Evolutionary conservation across 2,113 vertebrate species (phyloP), one percentile per base, ranked within the genome.

Genomic region (Felis chaus): DNA sequence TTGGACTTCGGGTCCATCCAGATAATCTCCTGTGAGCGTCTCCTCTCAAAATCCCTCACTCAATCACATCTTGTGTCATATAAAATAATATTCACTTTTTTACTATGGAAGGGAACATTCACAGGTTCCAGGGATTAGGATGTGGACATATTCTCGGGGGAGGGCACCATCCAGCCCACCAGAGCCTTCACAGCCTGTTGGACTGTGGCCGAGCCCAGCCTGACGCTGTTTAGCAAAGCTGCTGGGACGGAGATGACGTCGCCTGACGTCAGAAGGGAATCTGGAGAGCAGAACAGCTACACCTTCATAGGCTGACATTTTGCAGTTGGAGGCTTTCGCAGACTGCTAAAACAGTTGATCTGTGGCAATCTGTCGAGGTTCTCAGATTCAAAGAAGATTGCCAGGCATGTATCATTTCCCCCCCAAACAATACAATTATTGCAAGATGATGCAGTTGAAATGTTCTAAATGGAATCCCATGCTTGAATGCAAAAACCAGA

Each of bases 1-100:
- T 45, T 68, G 69, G 61, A 27, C 15, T 48, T 69, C 3, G 23
- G 57, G 68, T n/a, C 41, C 53, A 31, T 5, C 21, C 8, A 33
- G 1, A 25, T 31, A 19, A 66, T 10, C 9, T 15, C 18, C 11
- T 2, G 1, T 53, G 68, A 53, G n/a, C 0, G 23, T 45, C 12
- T 55, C 65, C n/a, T 73, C 7, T 53, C 11, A 9, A 57, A 66
- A 25, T 27, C 76, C 25, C 48, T 45, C n/a, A 53, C 27, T 21
- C 15, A 53, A 7, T 31, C 16, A 1, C 31, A 33, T 15, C 45
- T 89, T 91, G 79, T 63, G 48, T 63, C 21, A 69, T 45, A 45
- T 21, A 87, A 87, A 27, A 50, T 29, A 53, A 55, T 19, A n/a
- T 45, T 87, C 1, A 39, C 19, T 86, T 48, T 39, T 41, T 53